Base-by-base conservation (phyloP, 2,888 invertebrate species). In the Hydrotaea cyrtoneurina region DNA sequence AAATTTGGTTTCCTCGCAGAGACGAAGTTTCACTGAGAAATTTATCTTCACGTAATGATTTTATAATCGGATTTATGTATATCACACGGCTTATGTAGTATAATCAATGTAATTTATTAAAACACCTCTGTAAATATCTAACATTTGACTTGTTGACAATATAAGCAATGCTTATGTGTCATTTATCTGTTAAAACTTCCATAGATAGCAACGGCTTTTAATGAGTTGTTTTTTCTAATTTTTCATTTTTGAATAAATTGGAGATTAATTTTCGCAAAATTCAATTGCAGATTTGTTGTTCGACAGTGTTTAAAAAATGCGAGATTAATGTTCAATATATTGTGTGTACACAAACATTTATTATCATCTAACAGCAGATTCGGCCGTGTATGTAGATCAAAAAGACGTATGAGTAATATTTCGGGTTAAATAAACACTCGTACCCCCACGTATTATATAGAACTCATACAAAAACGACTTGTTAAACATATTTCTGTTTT, bases 41-140 rank as follows among this genome's bases (percentile, higher is more conserved):
- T 31, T 31, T 31, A 7, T 31, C 31, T 31, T 7, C 7, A 21
- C n/a, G n/a, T n/a, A n/a, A n/a, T n/a, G n/a, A n/a, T n/a, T n/a
- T n/a, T n/a, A n/a, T n/a, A n/a, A n/a, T n/a, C n/a, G n/a, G n/a
- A n/a, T n/a, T n/a, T n/a, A n/a, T n/a, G n/a, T n/a, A n/a, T n/a
- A n/a, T n/a, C n/a, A n/a, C n/a, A n/a, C n/a, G n/a, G n/a, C n/a
- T n/a, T n/a, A n/a, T n/a, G n/a, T n/a, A n/a, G n/a, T n/a, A n/a
- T n/a, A n/a, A n/a, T n/a, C n/a, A n/a, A n/a, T n/a, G n/a, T n/a
- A 26, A 59, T 59, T 59, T 59, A 59, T 26, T 59, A 15, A 11
- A 62, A 73, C 73, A 64, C 73, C 55, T 17, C n/a, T 73, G 62
- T 13, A 50, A 50, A 36, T 55, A n/a, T 13, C 62, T 59, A 23